Percentiles rank a stretch among this genome's conserved stretches.
Conservation (phyloP, 2,888 invertebrate species). For the Philopedon plagiatum region DNA sequence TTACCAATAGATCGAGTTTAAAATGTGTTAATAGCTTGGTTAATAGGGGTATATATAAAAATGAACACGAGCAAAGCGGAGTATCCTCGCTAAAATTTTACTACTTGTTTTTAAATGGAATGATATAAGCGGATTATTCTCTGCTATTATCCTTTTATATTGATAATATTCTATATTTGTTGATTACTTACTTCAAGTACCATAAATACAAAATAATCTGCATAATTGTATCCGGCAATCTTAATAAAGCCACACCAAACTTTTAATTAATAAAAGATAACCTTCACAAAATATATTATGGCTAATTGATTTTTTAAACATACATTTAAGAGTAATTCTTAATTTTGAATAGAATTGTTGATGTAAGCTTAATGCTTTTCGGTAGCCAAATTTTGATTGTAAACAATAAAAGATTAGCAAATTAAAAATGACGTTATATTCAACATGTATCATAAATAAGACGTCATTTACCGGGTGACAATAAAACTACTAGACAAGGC, state of each 20-base stretch:
- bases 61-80: too few species aligned
- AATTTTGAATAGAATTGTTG: background rate
- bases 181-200: background rate
- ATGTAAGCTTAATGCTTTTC: conserved; percentile 5
- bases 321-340: background rate
- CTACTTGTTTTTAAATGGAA: too few species aligned
- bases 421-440: background rate
- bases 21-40: too few species aligned
- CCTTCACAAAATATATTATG: background rate
- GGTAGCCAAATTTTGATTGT: background rate
- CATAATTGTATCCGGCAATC: conserved; percentile 10
- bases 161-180: background rate
- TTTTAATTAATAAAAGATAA: conserved; percentile 11
- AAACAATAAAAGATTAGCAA: background rate
- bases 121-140: background rate
- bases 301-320: conserved; percentile 2
- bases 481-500: too few species aligned
- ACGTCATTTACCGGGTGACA: background rate
- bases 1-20: too few species aligned
- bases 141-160: background rate
- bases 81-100: too few species aligned
- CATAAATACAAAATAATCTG: conserved; percentile 9
- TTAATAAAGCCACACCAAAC: background rate
- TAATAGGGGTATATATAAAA: too few species aligned
- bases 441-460: too few species aligned